Evolutionary conservation across 1,140 invertebrate species (phyloP).

Genomic region (Dendrolimus kikuchii): DNA sequence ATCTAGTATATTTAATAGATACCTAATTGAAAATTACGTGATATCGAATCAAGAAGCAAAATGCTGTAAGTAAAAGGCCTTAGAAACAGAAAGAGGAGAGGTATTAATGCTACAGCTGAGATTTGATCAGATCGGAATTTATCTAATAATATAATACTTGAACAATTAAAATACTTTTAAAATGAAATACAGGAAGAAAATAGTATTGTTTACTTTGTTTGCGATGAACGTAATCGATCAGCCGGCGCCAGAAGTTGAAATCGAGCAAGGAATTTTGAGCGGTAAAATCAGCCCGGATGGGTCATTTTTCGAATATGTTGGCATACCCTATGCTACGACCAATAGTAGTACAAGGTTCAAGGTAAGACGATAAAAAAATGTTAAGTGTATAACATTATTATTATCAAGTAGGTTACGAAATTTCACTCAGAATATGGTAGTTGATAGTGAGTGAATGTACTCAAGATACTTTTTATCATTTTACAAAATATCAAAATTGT

Average conservation of each 20-base stretch:
- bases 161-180: conserved; percentile 3
- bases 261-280: conserved; percentile 37
- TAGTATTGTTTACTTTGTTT: conserved; percentile 35
- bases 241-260: conserved; percentile 32
- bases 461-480: too few species aligned
- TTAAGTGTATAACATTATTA: not conserved
- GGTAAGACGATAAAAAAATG: conserved; percentile 23
- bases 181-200: conserved; percentile 23
- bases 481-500: too few species aligned
- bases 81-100: too few species aligned
- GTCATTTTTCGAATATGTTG: conserved; percentile 47
- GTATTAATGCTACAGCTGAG: too few species aligned
- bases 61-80: too few species aligned
- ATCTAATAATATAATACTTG: too few species aligned
- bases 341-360: conserved; percentile 39
- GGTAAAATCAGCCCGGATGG: conserved; percentile 51
- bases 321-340: conserved; percentile 53
- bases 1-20: too few species aligned
- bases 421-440: too few species aligned
- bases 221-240: conserved; percentile 38
- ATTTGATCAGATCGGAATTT: too few species aligned
- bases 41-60: too few species aligned
- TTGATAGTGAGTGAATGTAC: too few species aligned
- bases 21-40: too few species aligned
- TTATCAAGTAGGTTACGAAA: not conserved